Base-by-base conservation (phyloP, 2,113 vertebrate genomes). In the Semnornis frantzii region DNA sequence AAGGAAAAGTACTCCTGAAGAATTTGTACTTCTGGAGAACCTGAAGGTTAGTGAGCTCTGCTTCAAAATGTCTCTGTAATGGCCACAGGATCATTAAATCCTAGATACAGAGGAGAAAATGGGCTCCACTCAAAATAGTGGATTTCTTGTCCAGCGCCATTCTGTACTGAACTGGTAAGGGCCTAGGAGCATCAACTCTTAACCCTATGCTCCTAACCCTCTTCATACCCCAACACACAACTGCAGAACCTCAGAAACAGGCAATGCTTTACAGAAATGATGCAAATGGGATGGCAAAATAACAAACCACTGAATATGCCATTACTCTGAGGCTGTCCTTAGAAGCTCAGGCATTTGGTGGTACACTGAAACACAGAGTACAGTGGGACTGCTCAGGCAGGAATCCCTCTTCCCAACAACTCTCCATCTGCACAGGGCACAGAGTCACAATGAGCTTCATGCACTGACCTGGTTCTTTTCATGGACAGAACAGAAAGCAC, bases 391-490 rank as follows among this genome's bases (percentile, higher is more conserved):
- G 15, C 63, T 82, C 23, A 44, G 44, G 59, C 2, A 57, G 71
- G 64, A 86, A 92, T 60, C 85, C 46, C 82, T 62, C 79, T 81
- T 94, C 69, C 87, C 91, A 90, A 77, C 31, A 70, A 78, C 37
- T 5, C 63, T 63, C 65, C 6, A 0, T 73, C 59, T 23, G 88
- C 66, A 71, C 87, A 87, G 60, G 73, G 72, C 25, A 48, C 80
- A 62, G 27, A 33, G 73, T 60, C 25, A n/a, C 94, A 89, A 90
- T 89, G 95, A 78, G 77, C 46, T 92, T 93, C 96, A 96, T 95
- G 93, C 96, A 98, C 99, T 98, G 96, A 99, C 99, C 98, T 98
- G 98, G 97, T 99, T 99, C 97, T 98, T 99, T 96, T 99, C 98
- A 89, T 98, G 98, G 94, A 99, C 98, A 46, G 99, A 99, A 98